Evolutionary conservation across 30 jellyfish, hydroid and myxozoan genomes (phyloP).

Genomic region (Cassiopea xamachana): DNA sequence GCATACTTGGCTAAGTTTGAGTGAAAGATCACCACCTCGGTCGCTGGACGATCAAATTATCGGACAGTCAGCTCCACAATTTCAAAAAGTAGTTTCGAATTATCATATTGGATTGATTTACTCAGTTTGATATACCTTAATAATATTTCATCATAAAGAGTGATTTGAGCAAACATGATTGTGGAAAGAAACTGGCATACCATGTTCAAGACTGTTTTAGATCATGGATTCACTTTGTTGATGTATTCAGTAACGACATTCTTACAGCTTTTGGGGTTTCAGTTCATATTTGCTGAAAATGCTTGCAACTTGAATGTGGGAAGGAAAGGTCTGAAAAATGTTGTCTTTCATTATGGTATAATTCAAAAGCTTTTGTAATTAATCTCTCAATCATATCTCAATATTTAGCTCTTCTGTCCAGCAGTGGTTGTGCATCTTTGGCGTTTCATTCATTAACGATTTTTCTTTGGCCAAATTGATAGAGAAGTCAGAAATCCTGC

Average conservation of each 20-base stretch:
- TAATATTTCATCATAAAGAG: neutral
- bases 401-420: no score
- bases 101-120: neutral
- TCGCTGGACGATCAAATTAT: neutral
- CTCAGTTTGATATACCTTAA: neutral
- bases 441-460: no score
- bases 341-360: neutral
- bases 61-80: neutral
- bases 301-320: neutral
- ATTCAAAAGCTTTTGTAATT: no score
- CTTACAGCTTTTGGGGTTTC: neutral
- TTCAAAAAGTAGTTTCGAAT: neutral
- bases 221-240: neutral
- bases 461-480: no score
- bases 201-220: neutral
- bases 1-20: neutral
- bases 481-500: no score
- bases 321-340: neutral
- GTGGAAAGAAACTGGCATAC: neutral
- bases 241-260: neutral
- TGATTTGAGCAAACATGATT: neutral
- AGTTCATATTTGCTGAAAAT: neutral
- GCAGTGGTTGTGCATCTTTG: no score
- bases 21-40: neutral
- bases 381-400: no score